Evolutionary conservation across 2,113 vertebrate genomes (phyloP).

Genomic region (Alouatta palliata): DNA sequence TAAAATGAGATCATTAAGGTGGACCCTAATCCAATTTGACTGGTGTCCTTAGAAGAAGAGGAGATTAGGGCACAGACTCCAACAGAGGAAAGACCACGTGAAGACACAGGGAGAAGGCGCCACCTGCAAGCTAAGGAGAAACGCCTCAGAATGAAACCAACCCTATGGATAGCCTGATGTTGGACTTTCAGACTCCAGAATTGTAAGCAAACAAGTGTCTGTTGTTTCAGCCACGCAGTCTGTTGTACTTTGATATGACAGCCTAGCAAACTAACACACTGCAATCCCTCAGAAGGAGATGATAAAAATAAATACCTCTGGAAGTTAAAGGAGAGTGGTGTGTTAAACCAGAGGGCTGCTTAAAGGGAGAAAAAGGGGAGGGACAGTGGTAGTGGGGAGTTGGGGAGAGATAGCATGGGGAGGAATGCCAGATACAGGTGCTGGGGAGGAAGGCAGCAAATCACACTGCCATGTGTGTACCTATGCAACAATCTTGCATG

Average conservation of each 20-base stretch:
- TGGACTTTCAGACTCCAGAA: neutral
- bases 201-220: neutral
- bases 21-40: neutral
- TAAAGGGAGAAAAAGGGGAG: too few relatives aligned
- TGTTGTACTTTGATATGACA: neutral
- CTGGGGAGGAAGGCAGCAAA: too few relatives aligned
- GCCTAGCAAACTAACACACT: neutral
- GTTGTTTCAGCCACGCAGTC: neutral
- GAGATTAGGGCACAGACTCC: neutral
- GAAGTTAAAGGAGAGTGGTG: neutral
- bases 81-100: neutral
- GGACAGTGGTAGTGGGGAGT: too few relatives aligned
- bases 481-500: too few relatives aligned
- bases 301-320: neutral
- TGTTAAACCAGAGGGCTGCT: neutral
- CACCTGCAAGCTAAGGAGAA: neutral
- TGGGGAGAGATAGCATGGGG: too few relatives aligned
- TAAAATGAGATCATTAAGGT: neutral
- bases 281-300: neutral
- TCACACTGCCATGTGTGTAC: too few relatives aligned
- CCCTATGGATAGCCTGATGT: neutral
- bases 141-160: neutral
- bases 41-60: neutral
- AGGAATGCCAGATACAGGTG: too few relatives aligned
- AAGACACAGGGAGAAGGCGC: neutral